Evolutionary conservation across 2,113 vertebrate species (phyloP).

Genomic region (Lagopus muta): DNA sequence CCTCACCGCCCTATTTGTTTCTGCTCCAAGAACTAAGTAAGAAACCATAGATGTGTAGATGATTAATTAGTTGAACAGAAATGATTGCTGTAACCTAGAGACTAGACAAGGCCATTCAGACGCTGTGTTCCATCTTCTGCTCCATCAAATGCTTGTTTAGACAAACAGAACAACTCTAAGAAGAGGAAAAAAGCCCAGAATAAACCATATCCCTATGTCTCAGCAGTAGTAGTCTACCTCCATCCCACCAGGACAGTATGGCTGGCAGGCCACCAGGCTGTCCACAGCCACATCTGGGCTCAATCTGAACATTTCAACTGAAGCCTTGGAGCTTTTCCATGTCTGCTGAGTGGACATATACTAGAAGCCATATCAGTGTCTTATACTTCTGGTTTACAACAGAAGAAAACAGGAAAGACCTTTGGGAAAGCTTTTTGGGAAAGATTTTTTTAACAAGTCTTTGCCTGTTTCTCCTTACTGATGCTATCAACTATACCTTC

Average conservation of each 20-base stretch:
- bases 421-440: not conserved
- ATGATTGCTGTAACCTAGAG: not conserved
- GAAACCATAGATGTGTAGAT: not conserved
- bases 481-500: not conserved
- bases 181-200: not conserved
- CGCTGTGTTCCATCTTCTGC: not conserved
- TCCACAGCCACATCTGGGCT: not conserved
- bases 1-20: not conserved
- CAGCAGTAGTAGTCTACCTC: not conserved
- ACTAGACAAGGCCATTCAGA: accelerated
- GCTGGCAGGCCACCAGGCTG: not conserved
- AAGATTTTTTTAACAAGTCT: not conserved
- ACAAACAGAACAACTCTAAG: not conserved
- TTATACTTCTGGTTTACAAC: not conserved
- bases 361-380: not conserved
- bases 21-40: not conserved
- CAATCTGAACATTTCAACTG: not conserved
- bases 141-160: not conserved
- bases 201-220: not conserved
- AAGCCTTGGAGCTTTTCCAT: not conserved
- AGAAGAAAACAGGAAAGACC: not conserved
- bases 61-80: not conserved
- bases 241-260: not conserved
- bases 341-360: not conserved
- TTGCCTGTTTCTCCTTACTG: not conserved